A percentile compares a stretch with the other conserved stretches of the same genome.
These are phyloP conservation scores for Morpho helenor DNA, from an alignment of 2,888 invertebrate genomes.

Conservation along the genomic window DNA sequence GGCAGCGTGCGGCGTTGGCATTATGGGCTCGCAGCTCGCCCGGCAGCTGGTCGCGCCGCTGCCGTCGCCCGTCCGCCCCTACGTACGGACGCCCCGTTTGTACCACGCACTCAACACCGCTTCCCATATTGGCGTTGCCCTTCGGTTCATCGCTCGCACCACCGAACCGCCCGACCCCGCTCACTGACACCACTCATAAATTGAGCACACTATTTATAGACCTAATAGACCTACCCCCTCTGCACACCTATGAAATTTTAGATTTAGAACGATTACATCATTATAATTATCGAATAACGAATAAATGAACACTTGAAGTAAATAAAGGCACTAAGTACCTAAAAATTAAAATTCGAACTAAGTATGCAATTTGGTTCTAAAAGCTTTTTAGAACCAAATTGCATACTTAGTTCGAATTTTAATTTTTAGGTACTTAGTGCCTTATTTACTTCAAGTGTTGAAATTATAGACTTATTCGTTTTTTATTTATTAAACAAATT, in stretches of 20 bases:
- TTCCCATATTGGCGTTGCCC: conserved; percentile 65
- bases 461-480: no score
- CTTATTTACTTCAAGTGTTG: no score
- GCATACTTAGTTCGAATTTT: no score
- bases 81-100: conserved; percentile 77
- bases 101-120: conserved; percentile 78
- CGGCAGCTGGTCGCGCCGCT: conserved; percentile 80
- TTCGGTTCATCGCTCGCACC: conserved; percentile 38
- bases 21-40: conserved; percentile 80
- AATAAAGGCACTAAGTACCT: no score
- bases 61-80: conserved; percentile 71
- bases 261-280: not conserved
- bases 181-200: conserved; percentile 13
- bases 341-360: no score
- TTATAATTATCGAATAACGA: no score
- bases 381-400: no score
- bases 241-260: not conserved
- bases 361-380: no score
- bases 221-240: not conserved
- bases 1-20: conserved; percentile 50
- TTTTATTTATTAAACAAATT: no score
- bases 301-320: no score
- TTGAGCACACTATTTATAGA: conserved; percentile 14
- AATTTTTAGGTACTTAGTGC: no score
- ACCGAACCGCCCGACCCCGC: conserved; percentile 8